A percentile compares a stretch with the other conserved stretches of the same genome.
These are phyloP conservation scores for Microcebus jonahi DNA, from an alignment of 2,113 vertebrate species.

Conservation along the genomic window DNA sequence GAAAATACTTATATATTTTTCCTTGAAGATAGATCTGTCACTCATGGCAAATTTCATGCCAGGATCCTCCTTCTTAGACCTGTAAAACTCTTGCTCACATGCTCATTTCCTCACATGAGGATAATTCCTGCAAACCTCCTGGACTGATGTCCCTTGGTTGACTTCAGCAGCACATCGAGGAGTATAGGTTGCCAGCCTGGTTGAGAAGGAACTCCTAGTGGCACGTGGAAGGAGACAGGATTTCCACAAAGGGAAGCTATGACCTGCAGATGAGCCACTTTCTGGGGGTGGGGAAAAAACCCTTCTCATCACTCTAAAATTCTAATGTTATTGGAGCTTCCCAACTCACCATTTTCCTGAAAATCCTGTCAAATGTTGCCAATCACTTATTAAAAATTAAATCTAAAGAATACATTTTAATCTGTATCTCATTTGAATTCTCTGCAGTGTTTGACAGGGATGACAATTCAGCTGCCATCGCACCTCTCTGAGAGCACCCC, in stretches of 20 bases:
- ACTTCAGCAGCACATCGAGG: background rate
- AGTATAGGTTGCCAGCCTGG: background rate
- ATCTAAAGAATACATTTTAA: background rate
- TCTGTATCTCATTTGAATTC: background rate
- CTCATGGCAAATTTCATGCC: background rate
- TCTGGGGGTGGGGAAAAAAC: background rate
- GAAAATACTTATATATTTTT: background rate
- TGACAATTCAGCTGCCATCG: background rate
- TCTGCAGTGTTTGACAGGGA: background rate
- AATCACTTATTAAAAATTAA: background rate
- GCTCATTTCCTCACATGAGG: background rate
- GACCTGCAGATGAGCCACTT: background rate
- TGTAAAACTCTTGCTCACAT: background rate
- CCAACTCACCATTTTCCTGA: background rate
- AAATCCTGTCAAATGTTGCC: background rate
- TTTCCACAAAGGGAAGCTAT: background rate
- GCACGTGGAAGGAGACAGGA: background rate
- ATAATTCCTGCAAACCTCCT: background rate
- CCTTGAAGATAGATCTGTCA: background rate
- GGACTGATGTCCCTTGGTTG: background rate
- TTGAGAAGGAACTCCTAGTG: background rate
- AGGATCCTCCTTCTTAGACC: background rate
- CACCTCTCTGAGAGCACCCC: background rate
- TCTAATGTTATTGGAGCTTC: background rate
- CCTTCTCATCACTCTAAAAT: background rate